A percentile compares a stretch with the other conserved stretches of the same genome.
phyloP scores from a whole-genome alignment of 1,140 invertebrate genomes.

The Drosophila santomea region DNA sequence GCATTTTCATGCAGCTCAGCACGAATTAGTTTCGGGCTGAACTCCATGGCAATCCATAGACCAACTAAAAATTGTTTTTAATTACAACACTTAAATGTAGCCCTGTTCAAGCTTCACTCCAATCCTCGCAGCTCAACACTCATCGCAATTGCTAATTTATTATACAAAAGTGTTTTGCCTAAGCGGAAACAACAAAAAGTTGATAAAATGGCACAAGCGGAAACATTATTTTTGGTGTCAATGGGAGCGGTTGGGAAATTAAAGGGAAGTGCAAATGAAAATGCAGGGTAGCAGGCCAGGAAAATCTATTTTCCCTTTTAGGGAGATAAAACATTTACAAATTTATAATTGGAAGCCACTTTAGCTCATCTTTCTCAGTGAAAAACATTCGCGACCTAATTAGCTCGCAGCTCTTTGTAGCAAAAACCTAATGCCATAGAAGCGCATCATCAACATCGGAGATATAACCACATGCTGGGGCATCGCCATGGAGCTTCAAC shows the following conservation, averaged over 20 bases:
- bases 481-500: constrained; percentile 1
- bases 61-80: constrained; percentile 38
- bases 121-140: background rate
- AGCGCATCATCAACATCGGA: constrained; percentile 17
- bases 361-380: too few species aligned
- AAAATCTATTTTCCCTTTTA: background rate
- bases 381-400: background rate
- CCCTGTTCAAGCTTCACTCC: background rate
- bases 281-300: too few species aligned
- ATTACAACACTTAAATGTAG: constrained; percentile 41
- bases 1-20: constrained; percentile 39
- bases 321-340: too few species aligned
- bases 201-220: constrained; percentile 41
- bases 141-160: constrained; percentile 36
- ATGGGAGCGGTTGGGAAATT: background rate
- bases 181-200: constrained; percentile 44
- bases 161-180: constrained; percentile 45
- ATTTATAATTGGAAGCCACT: too few species aligned
- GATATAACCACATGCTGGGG: constrained; percentile 26
- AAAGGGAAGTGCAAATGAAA: background rate
- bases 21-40: constrained; percentile 9
- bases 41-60: constrained; percentile 27
- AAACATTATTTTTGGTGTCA: constrained; percentile 11
- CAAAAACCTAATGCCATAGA: constrained; percentile 1
- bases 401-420: background rate